Percentiles rank a stretch among this genome's conserved stretches.
These are phyloP conservation scores for Syngnathus typhle DNA, from an alignment of 2,113 vertebrate genomes.

Conservation along the genomic window DNA sequence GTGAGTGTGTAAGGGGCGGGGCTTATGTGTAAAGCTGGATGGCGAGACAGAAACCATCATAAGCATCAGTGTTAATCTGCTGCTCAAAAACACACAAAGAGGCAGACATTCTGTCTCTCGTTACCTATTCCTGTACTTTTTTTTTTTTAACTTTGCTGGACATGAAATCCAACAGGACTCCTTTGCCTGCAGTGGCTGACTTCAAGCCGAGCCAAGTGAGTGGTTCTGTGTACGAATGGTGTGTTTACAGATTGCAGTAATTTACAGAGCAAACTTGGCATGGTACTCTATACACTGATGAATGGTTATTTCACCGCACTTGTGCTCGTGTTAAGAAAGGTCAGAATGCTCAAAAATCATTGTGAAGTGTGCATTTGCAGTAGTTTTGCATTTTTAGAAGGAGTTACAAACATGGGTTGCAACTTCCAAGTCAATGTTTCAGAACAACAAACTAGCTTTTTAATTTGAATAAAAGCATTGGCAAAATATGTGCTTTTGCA, in stretches of 20 bases:
- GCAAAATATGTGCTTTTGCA: background rate
- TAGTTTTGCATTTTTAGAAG: background rate
- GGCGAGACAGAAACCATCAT: background rate
- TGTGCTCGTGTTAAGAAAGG: background rate
- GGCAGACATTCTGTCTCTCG: background rate
- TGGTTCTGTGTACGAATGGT: background rate
- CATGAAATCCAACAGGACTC: constrained; percentile 3
- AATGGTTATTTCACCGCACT: background rate
- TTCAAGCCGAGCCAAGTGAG: background rate
- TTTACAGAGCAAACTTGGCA: no score
- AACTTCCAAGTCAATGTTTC: no score
- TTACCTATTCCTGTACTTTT: background rate
- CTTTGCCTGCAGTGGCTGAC: background rate
- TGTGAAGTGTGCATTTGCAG: background rate
- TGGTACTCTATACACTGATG: no score
- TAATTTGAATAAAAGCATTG: background rate
- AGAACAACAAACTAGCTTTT: no score
- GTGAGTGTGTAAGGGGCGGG: background rate
- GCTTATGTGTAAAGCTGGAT: background rate
- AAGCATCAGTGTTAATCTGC: background rate
- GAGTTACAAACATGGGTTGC: background rate
- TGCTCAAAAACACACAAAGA: background rate
- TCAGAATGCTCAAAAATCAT: background rate
- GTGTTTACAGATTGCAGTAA: background rate
- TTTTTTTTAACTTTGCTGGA: background rate